Percentiles rank a stretch among this genome's conserved stretches.
Evolutionary conservation across 2,888 invertebrate species (phyloP).

Genomic region (Acleris cristana): DNA sequence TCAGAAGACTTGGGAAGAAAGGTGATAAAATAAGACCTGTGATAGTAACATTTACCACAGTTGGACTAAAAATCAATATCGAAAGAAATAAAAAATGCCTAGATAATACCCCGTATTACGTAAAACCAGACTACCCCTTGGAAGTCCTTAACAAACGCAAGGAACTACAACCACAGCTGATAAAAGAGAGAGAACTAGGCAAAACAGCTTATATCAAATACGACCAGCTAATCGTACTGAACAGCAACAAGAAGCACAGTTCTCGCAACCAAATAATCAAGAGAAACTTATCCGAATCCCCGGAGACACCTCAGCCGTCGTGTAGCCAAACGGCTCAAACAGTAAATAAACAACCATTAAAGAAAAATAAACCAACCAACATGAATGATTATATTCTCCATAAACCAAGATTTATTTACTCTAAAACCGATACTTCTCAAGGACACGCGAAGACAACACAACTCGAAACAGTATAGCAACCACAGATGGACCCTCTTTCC

Average conservation of each 20-base stretch:
- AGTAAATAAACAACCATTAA: not conserved
- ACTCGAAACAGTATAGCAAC: slow-evolving; percentile 27
- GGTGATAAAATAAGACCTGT: too few relatives aligned
- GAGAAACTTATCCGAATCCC: not conserved
- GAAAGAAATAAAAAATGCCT: too few relatives aligned
- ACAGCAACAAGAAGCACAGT: not conserved
- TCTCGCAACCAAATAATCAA: not conserved
- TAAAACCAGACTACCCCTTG: too few relatives aligned
- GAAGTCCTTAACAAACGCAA: too few relatives aligned
- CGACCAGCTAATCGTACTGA: too few relatives aligned
- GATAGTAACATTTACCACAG: too few relatives aligned
- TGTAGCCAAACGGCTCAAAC: not conserved
- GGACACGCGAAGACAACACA: slow-evolving; percentile 22
- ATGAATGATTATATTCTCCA: slow-evolving; percentile 1
- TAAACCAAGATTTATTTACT: slow-evolving; percentile 5
- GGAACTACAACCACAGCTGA: too few relatives aligned
- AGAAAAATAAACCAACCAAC: slow-evolving; percentile 1
- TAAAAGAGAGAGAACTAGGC: too few relatives aligned
- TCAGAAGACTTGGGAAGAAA: too few relatives aligned
- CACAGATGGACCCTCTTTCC: slow-evolving; percentile 24
- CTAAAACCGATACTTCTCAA: slow-evolving; percentile 25
- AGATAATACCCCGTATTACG: too few relatives aligned
- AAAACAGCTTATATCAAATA: too few relatives aligned
- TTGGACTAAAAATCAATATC: too few relatives aligned
- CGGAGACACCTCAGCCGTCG: not conserved